Conservation (phyloP, 2,113 vertebrate species). For the Lampris megalopsis region DNA sequence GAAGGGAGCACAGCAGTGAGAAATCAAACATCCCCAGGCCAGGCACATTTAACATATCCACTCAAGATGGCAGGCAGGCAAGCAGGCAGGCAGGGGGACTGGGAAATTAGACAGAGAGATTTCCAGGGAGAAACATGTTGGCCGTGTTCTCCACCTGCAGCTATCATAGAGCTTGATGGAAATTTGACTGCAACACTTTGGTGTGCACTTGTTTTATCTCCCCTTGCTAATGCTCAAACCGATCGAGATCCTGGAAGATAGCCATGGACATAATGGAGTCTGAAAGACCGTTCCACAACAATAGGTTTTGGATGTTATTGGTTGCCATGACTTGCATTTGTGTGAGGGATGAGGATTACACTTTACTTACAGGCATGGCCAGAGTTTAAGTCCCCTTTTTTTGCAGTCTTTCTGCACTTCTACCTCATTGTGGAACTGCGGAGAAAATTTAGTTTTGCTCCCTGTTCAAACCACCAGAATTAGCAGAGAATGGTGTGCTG, state of each 20-base stretch:
- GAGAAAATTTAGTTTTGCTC: constrained; percentile 33
- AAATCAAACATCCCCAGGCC: constrained; percentile 79
- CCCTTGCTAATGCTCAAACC: constrained; percentile 50
- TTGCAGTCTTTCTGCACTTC: constrained; percentile 4
- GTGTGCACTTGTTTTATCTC: constrained; percentile 56
- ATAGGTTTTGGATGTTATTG: constrained; percentile 58
- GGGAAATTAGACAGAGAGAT: constrained; percentile 75
- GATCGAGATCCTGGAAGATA: constrained; percentile 39
- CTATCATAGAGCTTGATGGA: constrained; percentile 48
- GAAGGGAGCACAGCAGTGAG: constrained; percentile 71
- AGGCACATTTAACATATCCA: constrained; percentile 72
- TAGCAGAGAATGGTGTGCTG: neutral
- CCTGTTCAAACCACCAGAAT: constrained; percentile 6
- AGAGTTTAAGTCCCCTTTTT: constrained; percentile 37
- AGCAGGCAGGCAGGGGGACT: constrained; percentile 33
- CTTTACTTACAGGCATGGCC: constrained; percentile 34
- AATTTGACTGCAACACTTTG: constrained; percentile 42
- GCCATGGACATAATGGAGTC: constrained; percentile 68
- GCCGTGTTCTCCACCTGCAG: constrained; percentile 67
- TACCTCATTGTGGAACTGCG: neutral
- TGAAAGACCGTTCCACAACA: constrained; percentile 39
- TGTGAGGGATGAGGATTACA: constrained; percentile 61
- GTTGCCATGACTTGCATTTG: constrained; percentile 65
- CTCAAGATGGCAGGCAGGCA: constrained; percentile 52
- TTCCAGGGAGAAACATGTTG: constrained; percentile 61